These are phyloP conservation scores for Hirtodrosophila alboralis DNA, from an alignment of 2,888 invertebrate genomes.

Conservation along the genomic window DNA sequence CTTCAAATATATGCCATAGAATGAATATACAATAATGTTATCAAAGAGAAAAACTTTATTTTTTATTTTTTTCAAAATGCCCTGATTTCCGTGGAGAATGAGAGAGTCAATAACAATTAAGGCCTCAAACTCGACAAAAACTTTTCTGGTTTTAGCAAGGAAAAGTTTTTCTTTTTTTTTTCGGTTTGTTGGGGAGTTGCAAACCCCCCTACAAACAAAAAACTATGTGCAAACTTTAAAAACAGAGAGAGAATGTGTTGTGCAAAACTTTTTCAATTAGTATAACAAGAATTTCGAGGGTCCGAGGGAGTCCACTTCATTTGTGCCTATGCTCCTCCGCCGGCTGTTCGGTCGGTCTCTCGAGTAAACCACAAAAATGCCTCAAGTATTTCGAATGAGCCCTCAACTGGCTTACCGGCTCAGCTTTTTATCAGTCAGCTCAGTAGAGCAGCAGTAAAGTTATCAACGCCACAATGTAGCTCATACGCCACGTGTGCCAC, in stretches of 20 bases:
- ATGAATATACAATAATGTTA: slow-evolving; percentile 6
- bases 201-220: not conserved
- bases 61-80: not conserved
- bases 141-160: slow-evolving; percentile 34
- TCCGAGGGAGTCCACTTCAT: slow-evolving; percentile 44
- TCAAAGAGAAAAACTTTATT: slow-evolving; percentile 20
- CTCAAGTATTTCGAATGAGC: not conserved
- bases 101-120: slow-evolving; percentile 75
- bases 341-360: not conserved
- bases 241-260: slow-evolving; percentile 31
- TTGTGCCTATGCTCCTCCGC: slow-evolving; percentile 16
- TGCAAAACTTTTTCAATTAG: slow-evolving; percentile 75
- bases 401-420: slow-evolving; percentile 9
- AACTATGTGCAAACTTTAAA: slow-evolving; percentile 68
- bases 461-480: slow-evolving; percentile 53
- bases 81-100: not conserved
- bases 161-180: slow-evolving; percentile 31
- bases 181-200: not conserved
- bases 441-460: slow-evolving; percentile 22
- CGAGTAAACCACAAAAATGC: slow-evolving; percentile 12
- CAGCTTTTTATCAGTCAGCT: slow-evolving; percentile 36
- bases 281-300: slow-evolving; percentile 65
- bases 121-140: slow-evolving; percentile 39
- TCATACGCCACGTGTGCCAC: slow-evolving; percentile 49
- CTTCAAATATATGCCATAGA: no score